Conservation (phyloP, 2,888 invertebrate species). For the Ligdia adustata region DNA sequence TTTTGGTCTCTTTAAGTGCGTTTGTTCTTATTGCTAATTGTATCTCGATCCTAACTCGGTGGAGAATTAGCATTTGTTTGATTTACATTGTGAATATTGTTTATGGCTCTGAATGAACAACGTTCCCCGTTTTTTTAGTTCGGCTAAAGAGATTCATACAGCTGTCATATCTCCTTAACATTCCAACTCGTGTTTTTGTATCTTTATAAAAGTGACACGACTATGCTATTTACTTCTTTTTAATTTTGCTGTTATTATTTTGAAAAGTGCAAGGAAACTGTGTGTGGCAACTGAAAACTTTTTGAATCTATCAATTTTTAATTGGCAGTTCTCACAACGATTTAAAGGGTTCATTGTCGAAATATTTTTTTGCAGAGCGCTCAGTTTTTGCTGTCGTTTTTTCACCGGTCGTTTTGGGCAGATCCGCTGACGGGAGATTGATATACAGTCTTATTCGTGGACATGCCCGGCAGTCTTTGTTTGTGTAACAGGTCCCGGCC, state of each 20-base stretch:
- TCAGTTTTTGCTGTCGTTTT: slow-evolving; percentile 72
- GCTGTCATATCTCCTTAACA: slow-evolving; percentile 10
- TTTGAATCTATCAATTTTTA: slow-evolving; percentile 79
- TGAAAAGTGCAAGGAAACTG: slow-evolving; percentile 2
- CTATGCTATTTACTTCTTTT: too few species aligned
- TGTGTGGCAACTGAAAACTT: slow-evolving; percentile 26
- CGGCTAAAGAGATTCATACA: slow-evolving; percentile 8
- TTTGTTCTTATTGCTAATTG: slow-evolving; percentile 40
- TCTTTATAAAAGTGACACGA: too few species aligned
- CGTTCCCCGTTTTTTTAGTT: slow-evolving; percentile 6
- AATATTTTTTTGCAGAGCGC: slow-evolving; percentile 63
- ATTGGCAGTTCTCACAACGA: slow-evolving; percentile 82
- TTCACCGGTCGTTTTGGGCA: slow-evolving; percentile 77
- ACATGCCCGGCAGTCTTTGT: slow-evolving; percentile 80
- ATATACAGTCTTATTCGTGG: slow-evolving; percentile 79
- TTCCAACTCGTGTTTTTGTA: too few species aligned
- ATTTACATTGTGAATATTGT: slow-evolving; percentile 34
- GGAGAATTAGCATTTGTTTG: slow-evolving; percentile 34
- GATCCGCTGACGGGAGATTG: slow-evolving; percentile 80
- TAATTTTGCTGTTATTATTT: neutral
- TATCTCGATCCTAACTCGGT: slow-evolving; percentile 36
- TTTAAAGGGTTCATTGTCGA: slow-evolving; percentile 78
- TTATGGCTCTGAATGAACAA: slow-evolving; percentile 26
- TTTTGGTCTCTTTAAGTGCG: slow-evolving; percentile 44
- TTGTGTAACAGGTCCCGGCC: slow-evolving; percentile 71